A percentile compares a stretch with the other conserved stretches of the same genome.
phyloP scores from a whole-genome alignment of 92 coral and sea anemone genomes.

The Umimayanthus chanpuru region DNA sequence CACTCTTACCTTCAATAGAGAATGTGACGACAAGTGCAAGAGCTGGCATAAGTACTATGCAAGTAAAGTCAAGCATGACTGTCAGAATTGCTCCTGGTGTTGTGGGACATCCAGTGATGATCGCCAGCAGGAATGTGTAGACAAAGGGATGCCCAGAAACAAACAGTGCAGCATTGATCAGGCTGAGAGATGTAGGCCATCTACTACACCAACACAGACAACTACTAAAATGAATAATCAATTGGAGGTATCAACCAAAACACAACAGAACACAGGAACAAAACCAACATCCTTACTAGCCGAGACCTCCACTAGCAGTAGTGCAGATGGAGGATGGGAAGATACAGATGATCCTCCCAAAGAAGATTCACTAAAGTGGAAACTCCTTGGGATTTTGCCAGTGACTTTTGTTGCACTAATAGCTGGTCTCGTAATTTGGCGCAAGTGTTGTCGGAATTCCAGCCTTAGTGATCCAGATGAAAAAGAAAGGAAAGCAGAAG shows the following conservation, averaged over 20 bases:
- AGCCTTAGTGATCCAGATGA: background rate
- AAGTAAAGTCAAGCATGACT: conserved; percentile 7
- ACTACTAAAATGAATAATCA: background rate
- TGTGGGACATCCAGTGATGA: conserved; percentile 67
- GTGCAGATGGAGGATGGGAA: background rate
- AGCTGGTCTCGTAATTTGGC: background rate
- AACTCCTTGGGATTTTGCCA: background rate
- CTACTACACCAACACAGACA: background rate
- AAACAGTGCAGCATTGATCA: conserved; percentile 57
- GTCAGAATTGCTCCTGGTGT: conserved; percentile 75
- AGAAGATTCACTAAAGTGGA: background rate
- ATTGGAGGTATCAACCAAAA: background rate
- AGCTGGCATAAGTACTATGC: conserved; percentile 62
- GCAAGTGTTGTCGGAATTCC: background rate
- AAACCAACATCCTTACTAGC: background rate
- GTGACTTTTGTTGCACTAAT: too few species aligned
- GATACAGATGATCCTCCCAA: background rate
- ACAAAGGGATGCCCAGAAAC: conserved; percentile 60
- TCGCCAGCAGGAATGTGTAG: conserved; percentile 53
- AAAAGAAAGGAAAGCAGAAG: background rate
- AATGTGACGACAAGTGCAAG: conserved; percentile 67
- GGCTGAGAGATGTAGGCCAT: conserved; percentile 4
- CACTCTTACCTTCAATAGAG: conserved; percentile 32
- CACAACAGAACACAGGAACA: background rate
- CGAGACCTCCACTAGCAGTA: background rate